phyloP scores from a whole-genome alignment of 2,888 invertebrate genomes.

The Parthenolecanium corni region DNA sequence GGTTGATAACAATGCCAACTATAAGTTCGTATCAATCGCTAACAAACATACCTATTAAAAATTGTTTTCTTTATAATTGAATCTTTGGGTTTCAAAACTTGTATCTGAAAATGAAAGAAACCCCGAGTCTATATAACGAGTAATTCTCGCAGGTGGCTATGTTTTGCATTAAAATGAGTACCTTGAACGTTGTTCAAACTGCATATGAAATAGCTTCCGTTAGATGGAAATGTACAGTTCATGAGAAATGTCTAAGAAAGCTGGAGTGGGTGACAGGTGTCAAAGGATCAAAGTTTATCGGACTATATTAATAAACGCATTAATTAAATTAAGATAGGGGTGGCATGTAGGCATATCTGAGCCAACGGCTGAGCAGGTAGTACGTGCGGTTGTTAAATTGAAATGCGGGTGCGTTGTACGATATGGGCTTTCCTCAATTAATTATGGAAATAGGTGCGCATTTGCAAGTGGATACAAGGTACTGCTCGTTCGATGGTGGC shows the following conservation, averaged over 20 bases:
- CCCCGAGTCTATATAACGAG: background rate
- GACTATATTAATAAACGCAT: conserved; percentile 27
- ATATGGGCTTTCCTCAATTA: conserved; percentile 28
- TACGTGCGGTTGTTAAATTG: conserved; percentile 20
- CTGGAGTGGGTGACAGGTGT: conserved; percentile 12
- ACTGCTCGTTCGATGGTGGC: conserved; percentile 21
- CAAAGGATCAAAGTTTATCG: conserved; percentile 23
- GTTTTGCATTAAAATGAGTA: no score
- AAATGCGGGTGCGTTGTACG: conserved; percentile 27
- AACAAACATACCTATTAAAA: no score
- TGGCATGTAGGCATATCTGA: conserved; percentile 14
- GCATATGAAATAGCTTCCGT: no score
- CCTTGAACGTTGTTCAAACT: no score
- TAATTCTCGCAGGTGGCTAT: no score
- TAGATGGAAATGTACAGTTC: background rate
- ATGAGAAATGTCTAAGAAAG: background rate
- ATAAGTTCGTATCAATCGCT: no score
- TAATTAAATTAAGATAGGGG: conserved; percentile 29
- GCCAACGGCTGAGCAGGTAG: conserved; percentile 17
- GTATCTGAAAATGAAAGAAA: background rate
- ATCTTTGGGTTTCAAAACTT: background rate
- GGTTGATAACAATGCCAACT: no score
- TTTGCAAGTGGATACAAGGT: background rate
- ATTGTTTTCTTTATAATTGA: no score
- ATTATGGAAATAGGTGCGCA: conserved; percentile 22